Conservation (phyloP, 2,888 invertebrate species). For the Pharmacophagus antenor region DNA sequence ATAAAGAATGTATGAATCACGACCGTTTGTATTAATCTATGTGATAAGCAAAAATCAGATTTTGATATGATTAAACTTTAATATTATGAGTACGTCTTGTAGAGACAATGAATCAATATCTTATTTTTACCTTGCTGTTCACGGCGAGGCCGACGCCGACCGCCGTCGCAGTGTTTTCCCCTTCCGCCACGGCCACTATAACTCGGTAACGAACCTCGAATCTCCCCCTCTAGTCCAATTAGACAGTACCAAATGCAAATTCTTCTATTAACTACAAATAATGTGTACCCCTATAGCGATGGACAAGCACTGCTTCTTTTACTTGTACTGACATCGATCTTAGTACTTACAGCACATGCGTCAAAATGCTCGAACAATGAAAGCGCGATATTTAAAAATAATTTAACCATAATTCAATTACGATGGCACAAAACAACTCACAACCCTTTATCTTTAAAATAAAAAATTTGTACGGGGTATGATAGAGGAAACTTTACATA, state of each 20-base stretch:
- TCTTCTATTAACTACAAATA: neutral
- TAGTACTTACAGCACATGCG: conserved; percentile 9
- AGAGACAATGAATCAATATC: neutral
- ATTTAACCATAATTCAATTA: neutral
- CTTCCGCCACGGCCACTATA: conserved; percentile 69
- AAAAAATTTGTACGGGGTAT: too few relatives aligned
- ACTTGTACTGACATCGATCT: conserved; percentile 3
- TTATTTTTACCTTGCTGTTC: conserved; percentile 67
- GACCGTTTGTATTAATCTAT: neutral
- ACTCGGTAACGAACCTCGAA: conserved; percentile 9
- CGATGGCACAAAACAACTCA: neutral
- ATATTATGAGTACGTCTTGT: neutral
- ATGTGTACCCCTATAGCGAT: conserved; percentile 4
- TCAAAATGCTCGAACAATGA: neutral
- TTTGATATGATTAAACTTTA: neutral
- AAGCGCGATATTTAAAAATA: conserved; percentile 2
- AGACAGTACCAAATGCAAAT: neutral
- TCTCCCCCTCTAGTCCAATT: conserved; percentile 11
- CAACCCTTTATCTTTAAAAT: too few relatives aligned
- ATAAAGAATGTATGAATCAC: neutral
- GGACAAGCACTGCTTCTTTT: neutral
- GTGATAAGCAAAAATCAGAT: neutral
- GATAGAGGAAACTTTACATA: too few relatives aligned
- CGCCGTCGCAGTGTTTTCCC: conserved; percentile 64
- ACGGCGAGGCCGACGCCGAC: conserved; percentile 78